Evolutionary conservation across 2,797 vertebrate genomes (phyloP).

Genomic region (Cryptoprocta ferox): DNA sequence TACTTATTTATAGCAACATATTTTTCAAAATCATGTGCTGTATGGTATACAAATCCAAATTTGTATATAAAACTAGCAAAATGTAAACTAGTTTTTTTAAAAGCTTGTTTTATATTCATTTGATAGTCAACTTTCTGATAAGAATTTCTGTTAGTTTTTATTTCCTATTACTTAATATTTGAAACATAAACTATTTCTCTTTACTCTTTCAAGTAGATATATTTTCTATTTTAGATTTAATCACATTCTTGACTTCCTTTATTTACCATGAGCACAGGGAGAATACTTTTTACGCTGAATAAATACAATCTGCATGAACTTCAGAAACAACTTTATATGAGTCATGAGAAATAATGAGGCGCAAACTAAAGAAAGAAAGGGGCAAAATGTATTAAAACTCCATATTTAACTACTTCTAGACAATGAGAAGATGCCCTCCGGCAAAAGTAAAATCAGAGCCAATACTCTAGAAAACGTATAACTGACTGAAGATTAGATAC

Average conservation of each 20-base stretch:
- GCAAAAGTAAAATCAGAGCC: conserved; percentile 73
- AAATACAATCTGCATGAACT: conserved; percentile 44
- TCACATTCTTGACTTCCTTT: conserved; percentile 62
- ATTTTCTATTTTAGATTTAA: conserved; percentile 58
- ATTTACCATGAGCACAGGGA: conserved; percentile 57
- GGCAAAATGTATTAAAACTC: conserved; percentile 60
- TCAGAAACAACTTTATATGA: conserved; percentile 64
- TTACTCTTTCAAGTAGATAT: conserved; percentile 28
- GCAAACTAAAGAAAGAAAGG: conserved; percentile 76
- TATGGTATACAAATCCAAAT: conserved; percentile 4
- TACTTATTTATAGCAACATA: conserved; percentile 36
- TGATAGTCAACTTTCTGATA: background rate
- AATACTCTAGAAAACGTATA: conserved; percentile 76
- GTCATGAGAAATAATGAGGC: conserved; percentile 74
- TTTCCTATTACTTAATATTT: conserved; percentile 45
- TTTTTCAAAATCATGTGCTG: conserved; percentile 14
- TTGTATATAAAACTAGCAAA: conserved; percentile 2
- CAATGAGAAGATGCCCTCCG: conserved; percentile 65
- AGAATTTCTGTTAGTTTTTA: conserved; percentile 23
- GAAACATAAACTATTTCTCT: conserved; percentile 33
- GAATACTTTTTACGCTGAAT: conserved; percentile 53
- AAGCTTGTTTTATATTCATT: conserved; percentile 43
- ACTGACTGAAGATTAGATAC: conserved; percentile 81
- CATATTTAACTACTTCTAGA: conserved; percentile 73
- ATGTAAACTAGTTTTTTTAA: background rate